Evolutionary conservation across 2,113 vertebrate genomes (phyloP).

Genomic region (Emydura subglobosa): DNA sequence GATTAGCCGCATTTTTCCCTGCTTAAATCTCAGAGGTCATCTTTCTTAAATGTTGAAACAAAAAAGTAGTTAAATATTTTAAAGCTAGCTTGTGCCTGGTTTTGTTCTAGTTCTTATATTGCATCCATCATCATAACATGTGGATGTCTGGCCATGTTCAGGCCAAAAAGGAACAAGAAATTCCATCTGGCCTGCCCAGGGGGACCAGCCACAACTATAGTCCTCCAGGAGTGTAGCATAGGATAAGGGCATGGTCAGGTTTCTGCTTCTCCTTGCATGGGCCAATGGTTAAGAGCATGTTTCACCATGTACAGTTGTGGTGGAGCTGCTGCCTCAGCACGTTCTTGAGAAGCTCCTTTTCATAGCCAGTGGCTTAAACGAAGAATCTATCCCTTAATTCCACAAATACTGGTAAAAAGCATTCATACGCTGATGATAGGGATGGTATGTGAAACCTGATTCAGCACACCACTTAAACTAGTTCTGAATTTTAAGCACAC

Average conservation of each 20-base stretch:
- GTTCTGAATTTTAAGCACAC: not conserved
- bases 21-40: not conserved
- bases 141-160: not conserved
- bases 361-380: slow-evolving; percentile 42
- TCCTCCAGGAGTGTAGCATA: not conserved
- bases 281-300: not conserved
- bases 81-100: not conserved
- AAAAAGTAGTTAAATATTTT: not conserved
- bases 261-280: not conserved
- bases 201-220: not conserved
- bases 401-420: not conserved
- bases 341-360: slow-evolving; percentile 38
- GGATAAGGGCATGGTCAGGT: not conserved
- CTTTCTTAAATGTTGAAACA: not conserved
- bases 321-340: not conserved
- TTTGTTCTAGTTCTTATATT: not conserved
- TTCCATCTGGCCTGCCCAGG: not conserved
- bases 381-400: not conserved
- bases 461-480: slow-evolving; percentile 49
- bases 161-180: not conserved
- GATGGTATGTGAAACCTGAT: slow-evolving; percentile 47
- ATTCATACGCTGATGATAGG: not conserved
- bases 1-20: not conserved
- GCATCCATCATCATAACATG: not conserved
- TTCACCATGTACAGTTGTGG: not conserved